phyloP scores from a whole-genome alignment of 2,113 vertebrate genomes.

The Cardinalis cardinalis region DNA sequence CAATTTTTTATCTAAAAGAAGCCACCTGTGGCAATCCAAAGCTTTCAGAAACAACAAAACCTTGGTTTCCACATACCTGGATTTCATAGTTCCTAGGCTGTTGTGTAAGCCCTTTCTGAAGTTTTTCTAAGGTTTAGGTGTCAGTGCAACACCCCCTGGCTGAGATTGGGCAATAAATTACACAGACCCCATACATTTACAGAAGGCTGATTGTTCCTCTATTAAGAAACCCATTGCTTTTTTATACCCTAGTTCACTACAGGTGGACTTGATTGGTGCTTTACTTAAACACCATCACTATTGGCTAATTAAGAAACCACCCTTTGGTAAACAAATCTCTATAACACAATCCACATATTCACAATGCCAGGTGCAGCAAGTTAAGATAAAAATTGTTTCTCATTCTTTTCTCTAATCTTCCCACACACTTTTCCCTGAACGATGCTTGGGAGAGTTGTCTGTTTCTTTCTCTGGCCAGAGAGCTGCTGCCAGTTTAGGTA shows the following conservation, averaged over 20 bases:
- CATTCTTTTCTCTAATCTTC: background rate
- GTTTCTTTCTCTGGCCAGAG: background rate
- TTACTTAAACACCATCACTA: background rate
- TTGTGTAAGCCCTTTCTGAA: background rate
- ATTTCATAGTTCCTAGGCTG: background rate
- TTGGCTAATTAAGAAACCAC: background rate
- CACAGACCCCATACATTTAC: background rate
- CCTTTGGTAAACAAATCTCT: background rate
- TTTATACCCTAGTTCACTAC: background rate
- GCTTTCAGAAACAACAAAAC: background rate
- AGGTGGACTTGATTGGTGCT: background rate
- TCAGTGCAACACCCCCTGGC: fast-evolving
- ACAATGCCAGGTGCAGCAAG: background rate
- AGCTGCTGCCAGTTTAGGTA: background rate
- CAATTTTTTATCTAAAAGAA: background rate
- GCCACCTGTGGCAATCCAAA: background rate
- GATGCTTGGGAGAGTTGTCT: background rate
- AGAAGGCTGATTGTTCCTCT: background rate
- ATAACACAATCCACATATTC: background rate
- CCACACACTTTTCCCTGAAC: background rate
- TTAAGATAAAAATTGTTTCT: background rate
- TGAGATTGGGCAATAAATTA: background rate
- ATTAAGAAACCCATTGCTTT: background rate
- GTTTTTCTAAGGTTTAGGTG: background rate
- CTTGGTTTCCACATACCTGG: background rate